Evolutionary conservation across 2,113 vertebrate genomes (phyloP), one percentile per base, ranked within the genome.

Genomic region (Trochalopteron elliotii): DNA sequence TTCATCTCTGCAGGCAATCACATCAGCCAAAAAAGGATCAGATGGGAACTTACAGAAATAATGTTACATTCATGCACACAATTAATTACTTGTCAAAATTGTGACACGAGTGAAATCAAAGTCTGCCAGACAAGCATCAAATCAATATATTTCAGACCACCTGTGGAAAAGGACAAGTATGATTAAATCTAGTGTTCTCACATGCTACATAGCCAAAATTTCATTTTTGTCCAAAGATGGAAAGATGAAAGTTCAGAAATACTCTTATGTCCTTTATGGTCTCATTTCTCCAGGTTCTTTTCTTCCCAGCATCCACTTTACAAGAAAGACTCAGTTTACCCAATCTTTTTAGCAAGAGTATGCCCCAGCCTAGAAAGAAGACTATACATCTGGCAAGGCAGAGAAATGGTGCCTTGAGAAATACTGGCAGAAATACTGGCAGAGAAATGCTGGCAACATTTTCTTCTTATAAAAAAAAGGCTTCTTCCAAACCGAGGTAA

Each of bases 1-100:
- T 0, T 0, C 2, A 7, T 67, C 11, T 74, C 39, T 56, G 49
- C 15, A 68, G 21, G 12, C 15, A 67, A 47, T 24, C n/a, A 67
- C 50, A 40, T 59, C 4, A 60, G 18, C 28, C 50, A 83, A 83
- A 42, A 82, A 77, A 83, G 30, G 15, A 69, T 76, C 59, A 47
- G 35, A 42, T 1, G 2, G 57, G 31, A 71, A 40, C 8, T 47
- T 64, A 56, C 0, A 56, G 42, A 89, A 71, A 31, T 30, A 31
- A 21, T n/a, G 17, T 44, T 44, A 49, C 33, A 19, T 63, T 67
- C 28, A 30, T 47, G 45, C 2, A 44, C 24, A 27, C 10, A 69
- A 57, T 53, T 55, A 75, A 69, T 69, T 63, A 35, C 18, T 68
- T 76, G 19, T 22, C 84, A 20, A 80, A 80, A 89, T 64, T n/a